Percentiles rank a stretch among this genome's conserved stretches.
These are phyloP conservation scores for Geococcyx californianus DNA, from an alignment of 2,113 vertebrate species.

Conservation along the genomic window DNA sequence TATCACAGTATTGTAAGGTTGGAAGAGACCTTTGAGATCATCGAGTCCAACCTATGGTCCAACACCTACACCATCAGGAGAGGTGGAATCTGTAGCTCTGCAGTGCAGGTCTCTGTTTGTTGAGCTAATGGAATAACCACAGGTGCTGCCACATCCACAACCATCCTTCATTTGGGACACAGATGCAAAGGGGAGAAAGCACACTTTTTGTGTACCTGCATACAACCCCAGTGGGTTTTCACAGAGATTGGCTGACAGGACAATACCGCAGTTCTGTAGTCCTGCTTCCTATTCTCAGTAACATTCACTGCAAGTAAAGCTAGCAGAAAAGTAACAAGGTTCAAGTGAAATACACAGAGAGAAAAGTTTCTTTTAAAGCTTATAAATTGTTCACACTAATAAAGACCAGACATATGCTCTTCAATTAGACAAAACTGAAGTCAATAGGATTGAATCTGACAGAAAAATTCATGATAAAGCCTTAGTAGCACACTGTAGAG, in stretches of 20 bases:
- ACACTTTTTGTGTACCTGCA: background rate
- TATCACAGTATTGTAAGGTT: too few species aligned
- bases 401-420: background rate
- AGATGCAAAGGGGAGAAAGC: background rate
- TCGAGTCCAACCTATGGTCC: too few species aligned
- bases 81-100: background rate
- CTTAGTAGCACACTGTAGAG: background rate
- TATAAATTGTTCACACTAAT: background rate
- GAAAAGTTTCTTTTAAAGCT: background rate
- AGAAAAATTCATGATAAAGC: background rate
- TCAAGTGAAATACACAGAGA: background rate
- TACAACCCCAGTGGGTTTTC: background rate
- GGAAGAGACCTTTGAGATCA: too few species aligned
- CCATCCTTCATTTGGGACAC: background rate
- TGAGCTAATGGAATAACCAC: background rate
- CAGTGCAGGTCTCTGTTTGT: background rate
- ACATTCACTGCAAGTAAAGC: background rate
- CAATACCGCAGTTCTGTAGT: rapidly evolving
- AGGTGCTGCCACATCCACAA: background rate
- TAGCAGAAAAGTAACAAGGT: background rate
- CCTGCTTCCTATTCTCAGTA: background rate
- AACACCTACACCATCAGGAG: background rate
- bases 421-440: background rate
- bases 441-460: background rate
- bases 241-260: background rate